Evolutionary conservation across 2,113 vertebrate genomes (phyloP).

Genomic region (Cisticola juncidis): DNA sequence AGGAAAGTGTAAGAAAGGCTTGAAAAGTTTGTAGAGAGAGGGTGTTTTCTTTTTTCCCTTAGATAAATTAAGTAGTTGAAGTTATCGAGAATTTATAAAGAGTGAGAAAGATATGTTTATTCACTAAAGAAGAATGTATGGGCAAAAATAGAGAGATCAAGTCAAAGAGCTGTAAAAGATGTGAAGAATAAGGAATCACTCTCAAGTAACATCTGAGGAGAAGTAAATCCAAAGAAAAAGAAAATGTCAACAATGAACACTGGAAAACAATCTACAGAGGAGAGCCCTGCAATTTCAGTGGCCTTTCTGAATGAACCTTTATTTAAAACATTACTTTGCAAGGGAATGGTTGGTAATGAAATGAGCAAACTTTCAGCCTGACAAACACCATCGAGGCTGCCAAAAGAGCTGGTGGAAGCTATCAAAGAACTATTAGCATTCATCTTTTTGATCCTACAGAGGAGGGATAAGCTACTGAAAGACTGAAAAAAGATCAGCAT

Average conservation of each 20-base stretch:
- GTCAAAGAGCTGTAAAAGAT: neutral
- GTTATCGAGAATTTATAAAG: neutral
- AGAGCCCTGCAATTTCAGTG: neutral
- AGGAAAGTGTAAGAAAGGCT: neutral
- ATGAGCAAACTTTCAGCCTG: neutral
- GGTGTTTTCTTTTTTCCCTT: neutral
- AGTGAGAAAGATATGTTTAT: neutral
- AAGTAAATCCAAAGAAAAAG: neutral
- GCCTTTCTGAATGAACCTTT: neutral
- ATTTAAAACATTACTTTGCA: neutral
- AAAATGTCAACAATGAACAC: neutral
- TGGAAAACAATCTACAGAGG: neutral
- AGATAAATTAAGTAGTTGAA: neutral
- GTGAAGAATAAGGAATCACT: neutral
- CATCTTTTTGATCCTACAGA: neutral
- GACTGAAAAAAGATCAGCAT: neutral
- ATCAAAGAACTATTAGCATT: constrained; percentile 3
- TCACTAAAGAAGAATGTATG: neutral
- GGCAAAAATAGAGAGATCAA: neutral
- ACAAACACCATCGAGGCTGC: neutral
- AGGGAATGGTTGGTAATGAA: neutral
- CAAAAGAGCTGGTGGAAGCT: neutral
- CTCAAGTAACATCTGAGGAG: neutral
- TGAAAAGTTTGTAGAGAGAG: neutral
- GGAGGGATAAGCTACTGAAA: neutral